These are phyloP conservation scores for Drosophila ercepeae DNA, from an alignment of 1,140 invertebrate genomes.

Conservation along the genomic window DNA sequence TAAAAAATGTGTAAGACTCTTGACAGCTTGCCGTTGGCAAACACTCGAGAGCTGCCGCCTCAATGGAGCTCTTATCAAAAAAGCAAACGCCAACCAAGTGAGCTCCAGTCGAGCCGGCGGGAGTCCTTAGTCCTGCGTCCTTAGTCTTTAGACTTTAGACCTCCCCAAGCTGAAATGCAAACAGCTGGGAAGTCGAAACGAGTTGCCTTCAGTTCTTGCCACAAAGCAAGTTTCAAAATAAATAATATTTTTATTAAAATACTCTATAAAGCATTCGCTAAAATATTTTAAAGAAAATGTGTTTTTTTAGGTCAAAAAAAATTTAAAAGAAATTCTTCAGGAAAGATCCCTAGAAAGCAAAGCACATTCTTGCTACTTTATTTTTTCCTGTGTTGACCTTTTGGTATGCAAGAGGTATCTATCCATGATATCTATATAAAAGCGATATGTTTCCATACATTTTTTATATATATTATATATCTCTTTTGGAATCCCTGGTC, in stretches of 20 bases:
- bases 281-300: too few relatives aligned
- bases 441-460: neutral
- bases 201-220: constrained; percentile 11
- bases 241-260: constrained; percentile 9
- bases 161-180: constrained; percentile 48
- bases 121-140: neutral
- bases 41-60: constrained; percentile 48
- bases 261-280: neutral
- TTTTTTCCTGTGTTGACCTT: neutral
- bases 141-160: neutral
- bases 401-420: neutral
- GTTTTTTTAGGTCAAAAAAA: too few relatives aligned
- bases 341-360: too few relatives aligned
- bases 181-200: constrained; percentile 24
- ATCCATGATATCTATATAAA: neutral
- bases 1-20: too few relatives aligned
- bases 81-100: constrained; percentile 60
- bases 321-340: too few relatives aligned
- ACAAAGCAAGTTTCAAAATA: constrained; percentile 17
- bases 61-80: constrained; percentile 58
- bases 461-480: neutral
- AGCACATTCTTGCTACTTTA: too few relatives aligned
- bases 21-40: constrained; percentile 61
- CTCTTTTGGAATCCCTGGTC: neutral
- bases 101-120: neutral